Evolutionary conservation across 2,797 vertebrate species (phyloP), one percentile per base, ranked within the genome.

Genomic region (Sebastes matsubarae): DNA sequence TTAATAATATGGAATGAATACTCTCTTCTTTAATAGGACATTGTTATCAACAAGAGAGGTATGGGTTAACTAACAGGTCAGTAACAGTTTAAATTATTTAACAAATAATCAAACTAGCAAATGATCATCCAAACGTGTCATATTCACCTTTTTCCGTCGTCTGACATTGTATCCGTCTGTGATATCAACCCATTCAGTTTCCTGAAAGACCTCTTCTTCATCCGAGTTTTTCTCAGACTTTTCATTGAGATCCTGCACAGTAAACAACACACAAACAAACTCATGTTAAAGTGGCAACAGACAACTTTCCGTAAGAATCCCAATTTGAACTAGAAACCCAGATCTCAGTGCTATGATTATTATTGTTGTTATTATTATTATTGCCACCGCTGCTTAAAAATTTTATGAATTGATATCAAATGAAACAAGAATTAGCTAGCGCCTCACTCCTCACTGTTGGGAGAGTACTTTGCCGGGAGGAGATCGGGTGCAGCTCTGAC

Each of bases 131-230:
- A 46, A 30, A 60, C 2, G 30, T 36, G n/a, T 71, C 18, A 78
- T 12, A 63, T 25, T 87, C 68, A 96, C 96, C 95, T 95, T 96
- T 89, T 96, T 97, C 64, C 81, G 93, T 59, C 60, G 94, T 91
- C 93, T 97, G 91, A 91, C 91, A 77, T 88, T 93, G 93, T 94
- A 94, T 55, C 97, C 97, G 67, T 96, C 96, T 65, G 96, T 96
- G 81, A 99, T 89, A 96, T 99, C 98, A 58, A 89, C 77, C 99
- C 98, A 99, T n/a, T 96, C 96, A 5, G 98, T 99, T 82, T 96
- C 97, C 87, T 79, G 90, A 79, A 98, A 97, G 80, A 95, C 93
- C 54, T 94, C 96, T 14, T 97, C 97, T 89, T 89, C 87, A 4
- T 96, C 97, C 2, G 95, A 83, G 78, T 75, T 81, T 67, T 89